Evolutionary conservation across 2,797 vertebrate genomes (phyloP).

Genomic region (Chiloscyllium punctatum): DNA sequence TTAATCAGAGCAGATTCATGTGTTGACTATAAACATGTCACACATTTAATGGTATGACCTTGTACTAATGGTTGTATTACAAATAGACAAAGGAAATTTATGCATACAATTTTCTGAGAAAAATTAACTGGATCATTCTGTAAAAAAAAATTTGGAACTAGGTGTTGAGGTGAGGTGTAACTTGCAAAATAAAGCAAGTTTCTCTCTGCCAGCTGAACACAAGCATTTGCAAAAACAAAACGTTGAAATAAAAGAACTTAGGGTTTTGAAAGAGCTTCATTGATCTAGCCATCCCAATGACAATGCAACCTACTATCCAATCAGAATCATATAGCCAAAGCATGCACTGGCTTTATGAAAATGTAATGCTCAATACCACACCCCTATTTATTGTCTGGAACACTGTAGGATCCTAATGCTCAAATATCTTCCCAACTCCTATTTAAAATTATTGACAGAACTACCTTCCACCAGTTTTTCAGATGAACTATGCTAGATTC

Average conservation of each 20-base stretch:
- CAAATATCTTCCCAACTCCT: not conserved
- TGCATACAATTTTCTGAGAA: not conserved
- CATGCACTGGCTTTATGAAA: not conserved
- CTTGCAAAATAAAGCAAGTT: not conserved
- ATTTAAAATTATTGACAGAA: not conserved
- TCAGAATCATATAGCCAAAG: not conserved
- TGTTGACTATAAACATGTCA: not conserved
- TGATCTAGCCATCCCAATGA: not conserved
- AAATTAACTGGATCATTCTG: not conserved
- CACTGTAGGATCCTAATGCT: not conserved
- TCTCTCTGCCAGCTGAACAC: not conserved
- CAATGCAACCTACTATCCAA: not conserved
- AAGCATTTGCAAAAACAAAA: not conserved
- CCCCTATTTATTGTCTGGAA: not conserved
- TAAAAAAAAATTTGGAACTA: not conserved
- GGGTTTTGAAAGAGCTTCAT: not conserved
- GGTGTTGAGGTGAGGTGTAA: not conserved
- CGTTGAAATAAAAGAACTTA: not conserved
- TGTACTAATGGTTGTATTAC: not conserved
- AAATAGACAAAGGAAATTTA: not conserved
- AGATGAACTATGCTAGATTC: not conserved
- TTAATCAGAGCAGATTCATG: not conserved
- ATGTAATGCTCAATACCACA: not conserved
- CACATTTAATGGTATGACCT: not conserved
- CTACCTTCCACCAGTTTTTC: not conserved